Evolutionary conservation across 2,888 invertebrate genomes (phyloP).

Genomic region (Masnerella sp.): DNA sequence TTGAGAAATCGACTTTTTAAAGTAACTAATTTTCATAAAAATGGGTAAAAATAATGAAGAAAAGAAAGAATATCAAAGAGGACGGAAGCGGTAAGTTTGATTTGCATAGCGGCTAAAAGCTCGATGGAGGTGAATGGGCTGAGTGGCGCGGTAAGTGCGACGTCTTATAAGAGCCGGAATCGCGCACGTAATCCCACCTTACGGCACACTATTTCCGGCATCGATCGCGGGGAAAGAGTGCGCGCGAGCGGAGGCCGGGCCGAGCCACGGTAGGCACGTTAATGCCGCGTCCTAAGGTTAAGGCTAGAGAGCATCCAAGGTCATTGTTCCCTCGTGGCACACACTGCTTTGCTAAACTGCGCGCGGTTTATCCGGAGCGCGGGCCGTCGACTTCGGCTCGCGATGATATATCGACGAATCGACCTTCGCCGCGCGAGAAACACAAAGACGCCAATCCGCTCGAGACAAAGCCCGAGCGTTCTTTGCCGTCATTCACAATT

Average conservation of each 20-base stretch:
- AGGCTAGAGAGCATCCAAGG: slow-evolving; percentile 60
- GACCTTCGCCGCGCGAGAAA: slow-evolving; percentile 26
- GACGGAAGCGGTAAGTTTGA: too few species aligned
- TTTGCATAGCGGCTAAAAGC: too few species aligned
- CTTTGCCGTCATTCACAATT: not conserved
- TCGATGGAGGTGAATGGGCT: slow-evolving; percentile 18
- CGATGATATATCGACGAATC: slow-evolving; percentile 53
- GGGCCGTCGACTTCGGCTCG: slow-evolving; percentile 52
- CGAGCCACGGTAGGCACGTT: slow-evolving; percentile 52
- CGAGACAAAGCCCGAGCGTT: slow-evolving; percentile 1
- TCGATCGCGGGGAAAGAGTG: slow-evolving; percentile 43
- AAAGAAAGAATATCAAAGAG: too few species aligned
- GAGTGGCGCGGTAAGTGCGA: slow-evolving; percentile 17
- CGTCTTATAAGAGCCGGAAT: slow-evolving; percentile 52
- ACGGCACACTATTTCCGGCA: slow-evolving; percentile 57
- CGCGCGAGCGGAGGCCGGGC: slow-evolving; percentile 30
- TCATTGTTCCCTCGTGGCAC: slow-evolving; percentile 60
- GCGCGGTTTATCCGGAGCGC: slow-evolving; percentile 42
- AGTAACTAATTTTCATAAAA: too few species aligned
- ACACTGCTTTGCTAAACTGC: slow-evolving; percentile 54
- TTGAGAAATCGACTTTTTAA: too few species aligned
- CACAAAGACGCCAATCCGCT: not conserved
- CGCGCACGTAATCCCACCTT: slow-evolving; percentile 49
- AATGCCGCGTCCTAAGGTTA: slow-evolving; percentile 59
- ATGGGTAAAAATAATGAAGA: too few species aligned